Evolutionary conservation across 2,888 invertebrate genomes (phyloP), one percentile per base, ranked within the genome.

Genomic region (Periphyllus acericola): DNA sequence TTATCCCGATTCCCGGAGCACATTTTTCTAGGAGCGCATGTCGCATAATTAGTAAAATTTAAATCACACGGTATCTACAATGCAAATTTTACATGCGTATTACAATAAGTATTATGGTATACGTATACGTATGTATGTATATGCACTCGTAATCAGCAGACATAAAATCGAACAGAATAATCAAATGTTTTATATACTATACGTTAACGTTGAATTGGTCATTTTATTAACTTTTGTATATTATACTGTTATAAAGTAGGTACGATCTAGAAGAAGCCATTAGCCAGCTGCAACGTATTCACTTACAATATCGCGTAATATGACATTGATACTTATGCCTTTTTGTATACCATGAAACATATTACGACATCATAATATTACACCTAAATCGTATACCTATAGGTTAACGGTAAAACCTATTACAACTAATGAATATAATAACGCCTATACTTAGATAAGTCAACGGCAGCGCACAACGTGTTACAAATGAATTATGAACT

Each of bases 231-330:
- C 9, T 29, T 32, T 71, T 4, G 8, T n/a, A 68, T 68, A 68
- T n/a, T 55, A 55, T 32, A 55, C 14, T 32, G 29, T 32, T 76
- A 75, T 29, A 55, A 66, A 21, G 36, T 75, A 55, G 60, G 29
- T 75, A 55, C 72, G 29, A n/a, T 79, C 68, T 85, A 55, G 46
- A 68, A 78, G 40, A 34, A 46, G 66, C 75, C 55, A 66, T 68
- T 75, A 40, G 66, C 34, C 84, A 83, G 29, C 72, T 66, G 32
- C n/a, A n/a, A n/a, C 40, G 14, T 89, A 40, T 25, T 79, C 29
- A 55, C 36, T 29, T 25, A 21, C 21, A 52, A 52, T 17, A 52
- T 52, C 52, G 52, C 6, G 60, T 60, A 60, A 9, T 52, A 17
- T 60, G 21, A 60, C 25, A 60, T 60, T 60, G 25, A 60, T 6